These are phyloP conservation scores for Mus pahari DNA, from an alignment of 2,113 vertebrate genomes.

Conservation along the genomic window DNA sequence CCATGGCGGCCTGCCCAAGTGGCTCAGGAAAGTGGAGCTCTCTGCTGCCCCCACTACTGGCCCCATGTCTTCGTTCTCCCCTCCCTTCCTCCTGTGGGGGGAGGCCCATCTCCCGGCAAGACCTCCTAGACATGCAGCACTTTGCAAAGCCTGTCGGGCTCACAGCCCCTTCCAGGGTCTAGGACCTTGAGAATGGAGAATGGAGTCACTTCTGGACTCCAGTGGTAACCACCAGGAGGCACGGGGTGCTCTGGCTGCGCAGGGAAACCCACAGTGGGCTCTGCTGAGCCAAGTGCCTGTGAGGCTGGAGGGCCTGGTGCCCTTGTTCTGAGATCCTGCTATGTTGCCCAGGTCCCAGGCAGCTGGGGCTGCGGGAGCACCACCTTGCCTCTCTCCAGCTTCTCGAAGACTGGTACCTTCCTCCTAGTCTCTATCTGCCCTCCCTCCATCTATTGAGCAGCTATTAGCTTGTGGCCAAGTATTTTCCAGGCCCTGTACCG, in stretches of 20 bases:
- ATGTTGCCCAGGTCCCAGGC: not conserved
- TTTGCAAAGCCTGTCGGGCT: not conserved
- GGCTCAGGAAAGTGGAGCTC: accelerated
- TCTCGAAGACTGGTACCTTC: not conserved
- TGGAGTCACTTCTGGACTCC: not conserved
- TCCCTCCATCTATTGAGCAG: not conserved
- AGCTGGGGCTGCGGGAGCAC: not conserved
- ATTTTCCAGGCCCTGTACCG: not conserved
- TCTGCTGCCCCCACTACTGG: not conserved
- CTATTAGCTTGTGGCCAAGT: not conserved
- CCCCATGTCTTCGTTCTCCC: not conserved
- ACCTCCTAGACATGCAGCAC: not conserved
- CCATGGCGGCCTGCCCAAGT: not conserved
- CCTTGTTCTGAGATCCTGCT: not conserved
- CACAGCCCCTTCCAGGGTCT: not conserved
- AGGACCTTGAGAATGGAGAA: not conserved
- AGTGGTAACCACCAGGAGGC: not conserved
- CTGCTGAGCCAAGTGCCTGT: accelerated
- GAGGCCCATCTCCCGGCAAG: not conserved
- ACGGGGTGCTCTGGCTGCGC: not conserved
- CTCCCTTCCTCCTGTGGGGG: not conserved
- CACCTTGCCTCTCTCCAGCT: not conserved
- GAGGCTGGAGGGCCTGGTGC: accelerated
- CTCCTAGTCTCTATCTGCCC: not conserved
- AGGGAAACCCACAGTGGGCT: not conserved